Percentiles rank a stretch among this genome's conserved stretches.
These are phyloP conservation scores for Ochlodes sylvanus DNA, from an alignment of 2,888 invertebrate species.

Conservation along the genomic window DNA sequence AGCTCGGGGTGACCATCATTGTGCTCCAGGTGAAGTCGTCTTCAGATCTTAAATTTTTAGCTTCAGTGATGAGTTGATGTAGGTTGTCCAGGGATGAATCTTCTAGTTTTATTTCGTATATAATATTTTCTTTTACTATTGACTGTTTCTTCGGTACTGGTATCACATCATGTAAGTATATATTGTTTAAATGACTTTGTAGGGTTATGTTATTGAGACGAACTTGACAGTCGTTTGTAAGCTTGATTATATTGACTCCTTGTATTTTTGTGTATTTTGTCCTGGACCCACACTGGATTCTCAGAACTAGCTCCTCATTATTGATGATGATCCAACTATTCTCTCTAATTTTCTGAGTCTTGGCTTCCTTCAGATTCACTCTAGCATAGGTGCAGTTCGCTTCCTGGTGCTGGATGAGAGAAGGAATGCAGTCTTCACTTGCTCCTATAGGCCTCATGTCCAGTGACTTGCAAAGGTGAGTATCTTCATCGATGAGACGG, in stretches of 20 bases:
- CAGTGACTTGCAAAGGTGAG: conserved; percentile 21
- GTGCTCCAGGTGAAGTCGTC: conserved; percentile 7
- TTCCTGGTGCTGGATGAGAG: neutral
- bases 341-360: conserved; percentile 20
- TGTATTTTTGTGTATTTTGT: conserved; percentile 24
- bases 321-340: conserved; percentile 22
- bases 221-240: conserved; percentile 21
- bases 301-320: conserved; percentile 15
- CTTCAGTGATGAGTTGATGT: conserved; percentile 21
- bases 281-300: conserved; percentile 22
- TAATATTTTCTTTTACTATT: conserved; percentile 25
- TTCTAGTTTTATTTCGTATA: conserved; percentile 24
- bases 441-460: conserved; percentile 11
- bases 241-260: conserved; percentile 25
- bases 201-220: conserved; percentile 16
- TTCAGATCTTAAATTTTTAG: conserved; percentile 9
- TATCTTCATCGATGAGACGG: conserved; percentile 14
- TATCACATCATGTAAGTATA: conserved; percentile 11
- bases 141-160: conserved; percentile 11
- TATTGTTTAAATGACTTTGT: conserved; percentile 8
- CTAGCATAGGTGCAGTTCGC: conserved; percentile 14
- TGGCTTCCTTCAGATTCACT: neutral
- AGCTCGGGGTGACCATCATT: neutral
- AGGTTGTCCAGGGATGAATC: conserved; percentile 22
- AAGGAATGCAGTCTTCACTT: neutral